Base-by-base conservation (phyloP, 2,888 invertebrate species). In the Cataglyphis cursor region DNA sequence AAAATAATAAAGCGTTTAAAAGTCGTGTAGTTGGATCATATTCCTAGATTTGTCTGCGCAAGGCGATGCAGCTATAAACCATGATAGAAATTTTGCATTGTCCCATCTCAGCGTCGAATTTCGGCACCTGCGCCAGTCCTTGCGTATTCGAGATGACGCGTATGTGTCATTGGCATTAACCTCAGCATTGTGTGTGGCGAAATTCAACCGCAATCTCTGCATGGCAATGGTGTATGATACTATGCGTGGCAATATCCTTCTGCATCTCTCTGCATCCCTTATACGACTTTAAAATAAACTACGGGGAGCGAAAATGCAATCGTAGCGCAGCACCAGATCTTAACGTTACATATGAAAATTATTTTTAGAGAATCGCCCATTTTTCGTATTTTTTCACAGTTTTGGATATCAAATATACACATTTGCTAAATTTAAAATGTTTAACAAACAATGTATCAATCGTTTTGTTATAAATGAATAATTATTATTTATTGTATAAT, bases 91-190 rank as follows among this genome's bases (percentile, higher is more conserved):
- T 83, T 86, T 75, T 74, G 84, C 65, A 90, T 87, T 87, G 89
- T 89, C 75, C 82, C 21, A 70, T 75, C 57, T 54, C 62, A 76
- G 74, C 74, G 70, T 62, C 54, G 54, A 80, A 81, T 61, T 80
- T 72, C 28, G 82, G 54, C 84, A 81, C 64, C 76, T 78, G 76
- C 41, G 83, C 62, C n/a, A 78, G 65, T 48, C n/a, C 44, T 21
- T 72, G 72, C 85, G 86, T 80, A 84, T 85, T 85, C 85, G 82
- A 86, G 83, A 84, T 88, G 87, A 89, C 88, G 85, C 73, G 87
- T 83, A 76, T 82, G 88, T 91, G 89, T 90, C 92, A 88, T 90
- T 85, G 92, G 86, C 90, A 92, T 91, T 91, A 92, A 88, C 87
- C 83, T 83, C 76, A 66, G 87, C 81, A 92, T 91, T 92, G 92